Evolutionary conservation across 92 coral and sea anemone genomes (phyloP).

Genomic region (Porites divaricata): DNA sequence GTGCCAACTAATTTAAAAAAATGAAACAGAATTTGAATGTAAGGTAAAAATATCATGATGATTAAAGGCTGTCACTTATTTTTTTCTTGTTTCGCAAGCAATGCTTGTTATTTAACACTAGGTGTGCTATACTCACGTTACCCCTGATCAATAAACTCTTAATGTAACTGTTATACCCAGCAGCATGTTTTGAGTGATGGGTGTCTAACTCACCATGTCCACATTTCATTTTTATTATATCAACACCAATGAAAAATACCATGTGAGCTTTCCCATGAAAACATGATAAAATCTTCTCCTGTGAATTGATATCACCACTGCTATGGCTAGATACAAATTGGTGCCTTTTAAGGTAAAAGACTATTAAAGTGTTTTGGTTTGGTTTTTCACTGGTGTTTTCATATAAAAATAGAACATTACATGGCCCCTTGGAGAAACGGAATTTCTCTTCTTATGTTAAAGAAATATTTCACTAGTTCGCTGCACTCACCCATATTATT

Average conservation of each 20-base stretch:
- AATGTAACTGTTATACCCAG: not conserved
- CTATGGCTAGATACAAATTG: too few species aligned
- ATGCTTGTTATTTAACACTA: not conserved
- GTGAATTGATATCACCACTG: not conserved
- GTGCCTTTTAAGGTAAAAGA: not conserved
- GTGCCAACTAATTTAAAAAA: not conserved
- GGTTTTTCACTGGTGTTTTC: not conserved
- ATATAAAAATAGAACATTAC: too few species aligned
- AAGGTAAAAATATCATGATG: not conserved
- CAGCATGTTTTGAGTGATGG: not conserved
- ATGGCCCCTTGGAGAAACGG: not conserved
- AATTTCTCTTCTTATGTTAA: too few species aligned
- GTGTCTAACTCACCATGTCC: slow-evolving; percentile 1
- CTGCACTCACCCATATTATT: too few species aligned
- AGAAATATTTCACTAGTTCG: too few species aligned
- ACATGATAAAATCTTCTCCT: not conserved
- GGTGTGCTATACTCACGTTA: not conserved
- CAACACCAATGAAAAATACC: too few species aligned
- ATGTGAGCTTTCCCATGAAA: too few species aligned
- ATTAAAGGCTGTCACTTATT: not conserved
- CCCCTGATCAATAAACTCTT: not conserved
- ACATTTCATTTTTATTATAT: not conserved
- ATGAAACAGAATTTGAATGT: not conserved
- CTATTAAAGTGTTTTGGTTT: not conserved
- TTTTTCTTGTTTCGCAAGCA: not conserved